Evolutionary conservation across 2,888 invertebrate genomes (phyloP).

Genomic region (Macrostomum cliftonense): DNA sequence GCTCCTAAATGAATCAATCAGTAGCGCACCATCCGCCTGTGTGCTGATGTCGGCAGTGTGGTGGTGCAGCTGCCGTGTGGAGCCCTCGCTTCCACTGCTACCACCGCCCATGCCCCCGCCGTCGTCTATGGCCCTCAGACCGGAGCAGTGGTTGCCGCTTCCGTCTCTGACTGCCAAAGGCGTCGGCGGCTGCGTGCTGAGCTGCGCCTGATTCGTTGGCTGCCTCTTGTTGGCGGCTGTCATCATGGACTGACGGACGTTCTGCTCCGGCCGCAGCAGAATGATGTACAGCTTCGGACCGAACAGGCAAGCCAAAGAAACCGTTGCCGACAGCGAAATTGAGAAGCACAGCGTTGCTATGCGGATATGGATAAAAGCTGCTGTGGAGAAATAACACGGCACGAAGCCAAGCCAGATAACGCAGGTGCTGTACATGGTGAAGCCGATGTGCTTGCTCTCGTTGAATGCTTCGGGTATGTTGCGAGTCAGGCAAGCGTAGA

Average conservation of each 20-base stretch:
- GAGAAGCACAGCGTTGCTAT: constrained; percentile 88
- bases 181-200: too few relatives aligned
- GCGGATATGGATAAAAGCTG: constrained; percentile 51
- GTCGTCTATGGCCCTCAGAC: too few relatives aligned
- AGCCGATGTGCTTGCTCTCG: constrained; percentile 39
- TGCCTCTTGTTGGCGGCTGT: constrained; percentile 7
- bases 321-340: constrained; percentile 76
- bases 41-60: too few relatives aligned
- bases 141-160: too few relatives aligned
- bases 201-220: too few relatives aligned
- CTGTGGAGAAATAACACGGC: constrained; percentile 46
- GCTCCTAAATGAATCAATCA: too few relatives aligned
- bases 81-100: too few relatives aligned
- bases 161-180: too few relatives aligned
- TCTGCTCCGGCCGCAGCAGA: constrained; percentile 65
- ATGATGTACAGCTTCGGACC: constrained; percentile 81
- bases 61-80: too few relatives aligned
- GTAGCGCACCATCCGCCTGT: too few relatives aligned
- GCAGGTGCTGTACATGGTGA: constrained; percentile 78
- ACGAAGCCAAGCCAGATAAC: constrained; percentile 43
- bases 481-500: constrained; percentile 37
- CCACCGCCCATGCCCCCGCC: too few relatives aligned
- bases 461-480: constrained; percentile 41
- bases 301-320: constrained; percentile 76
- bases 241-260: constrained; percentile 52